Base-by-base conservation (phyloP, 2,888 invertebrate species). In the Rosalia funebris region DNA sequence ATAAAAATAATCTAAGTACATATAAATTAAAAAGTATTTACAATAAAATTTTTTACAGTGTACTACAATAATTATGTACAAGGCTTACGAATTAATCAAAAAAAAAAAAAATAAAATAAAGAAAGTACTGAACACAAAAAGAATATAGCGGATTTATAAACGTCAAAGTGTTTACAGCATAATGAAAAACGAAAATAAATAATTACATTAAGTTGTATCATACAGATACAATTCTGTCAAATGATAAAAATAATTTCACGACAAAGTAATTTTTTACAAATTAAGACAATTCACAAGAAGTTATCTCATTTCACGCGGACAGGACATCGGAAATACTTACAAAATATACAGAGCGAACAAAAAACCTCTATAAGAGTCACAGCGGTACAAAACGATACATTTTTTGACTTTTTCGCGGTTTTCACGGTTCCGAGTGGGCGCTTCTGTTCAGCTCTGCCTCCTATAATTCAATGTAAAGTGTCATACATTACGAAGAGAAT, bases 11-110 rank as follows among this genome's bases (percentile, higher is more conserved):
- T 67, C 71, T 76, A 75, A 75, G 75, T 75, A 75, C 75, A 72
- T 69, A 74, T 76, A 75, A 75, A 75, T 75, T 72, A 73, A 72
- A 63, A 69, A 70, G 68, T 76, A 75, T 76, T 69, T 76, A 77
- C 75, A 77, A 74, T 72, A 72, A 67, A 72, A 66, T 69, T 70
- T 75, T 74, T 65, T 73, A 75, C 75, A 75, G 65, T 69, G 69
- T 68, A 67, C 71, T 71, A 72, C 69, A 65, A 70, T 64, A 67
- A 69, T 62, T 66, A 71, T 71, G 59, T 70, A 65, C 66, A 70
- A 59, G 46, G 62, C 63, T 63, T 61, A 64, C 44, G 37, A 52
- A 60, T 60, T 52, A 61, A 53, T 32, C 12, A 15, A 41, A 53
- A 56, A 62, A 50, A 10, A 1, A 20, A 11, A 31, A 42, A 7